Base-by-base conservation (phyloP, 2,113 vertebrate species). In the Syngnathoides biaculeatus region DNA sequence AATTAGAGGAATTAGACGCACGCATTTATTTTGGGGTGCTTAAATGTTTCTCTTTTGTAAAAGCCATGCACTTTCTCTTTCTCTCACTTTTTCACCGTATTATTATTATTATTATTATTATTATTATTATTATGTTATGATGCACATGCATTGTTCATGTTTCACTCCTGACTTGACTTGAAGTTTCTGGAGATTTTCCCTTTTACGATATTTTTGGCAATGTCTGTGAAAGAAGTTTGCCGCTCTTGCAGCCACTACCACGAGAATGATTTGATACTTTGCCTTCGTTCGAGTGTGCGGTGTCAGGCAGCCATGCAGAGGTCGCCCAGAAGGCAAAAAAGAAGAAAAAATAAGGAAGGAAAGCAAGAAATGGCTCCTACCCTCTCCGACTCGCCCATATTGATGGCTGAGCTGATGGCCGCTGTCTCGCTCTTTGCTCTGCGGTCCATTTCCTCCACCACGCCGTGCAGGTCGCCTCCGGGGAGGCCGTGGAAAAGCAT, bases 401-500 rank as follows among this genome's bases (percentile, higher is more conserved):
- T 96, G 91, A 98, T 98, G 84, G 94, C 94, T 70, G 97, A 98
- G 91, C 96, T 98, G 95, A 98, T 98, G 86, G 95, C 94, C 61
- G 94, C 92, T 75, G 94, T 94, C 90, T 98, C 95, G 88, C 89
- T 94, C 91, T 99, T 99, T 78, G 89, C 92, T 91, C 96, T 93
- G 81, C 95, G 95, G 90, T 99, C 96, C 94, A 99, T 95, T 87
- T 98, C 95, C 81, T 98, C 97, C 92, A 98, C 95, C 90, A 98
- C 95, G 74, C 95, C 94, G 89, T 97, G 96, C 92, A 96, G 94
- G 89, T 99, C 96, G 87, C 95, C 94, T 91, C 95, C 96, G 78
- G 96, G 94, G 91, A 99, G 89, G 86, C 97, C 96, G 89, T 98
- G 97, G 94, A 99, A 98, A 86, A 99, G 97, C 97, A 99, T 99